Evolutionary conservation across 2,888 invertebrate genomes (phyloP).

Genomic region (Unio pictorum): DNA sequence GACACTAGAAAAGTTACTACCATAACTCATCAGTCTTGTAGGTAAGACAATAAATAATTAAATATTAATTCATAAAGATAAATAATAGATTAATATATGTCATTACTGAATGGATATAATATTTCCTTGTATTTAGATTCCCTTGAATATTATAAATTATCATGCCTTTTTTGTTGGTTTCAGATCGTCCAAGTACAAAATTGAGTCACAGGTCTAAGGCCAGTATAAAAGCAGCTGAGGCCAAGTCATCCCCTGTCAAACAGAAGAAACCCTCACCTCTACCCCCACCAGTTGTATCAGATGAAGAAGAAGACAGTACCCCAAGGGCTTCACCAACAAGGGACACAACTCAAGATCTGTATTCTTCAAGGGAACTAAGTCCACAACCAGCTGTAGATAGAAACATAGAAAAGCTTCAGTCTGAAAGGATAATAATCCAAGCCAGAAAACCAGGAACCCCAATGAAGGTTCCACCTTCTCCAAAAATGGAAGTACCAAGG

Average conservation of each 20-base stretch:
- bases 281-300: conserved; percentile 6
- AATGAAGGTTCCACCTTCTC: not conserved
- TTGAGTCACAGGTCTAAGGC: conserved; percentile 9
- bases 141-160: too few relatives aligned
- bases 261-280: conserved; percentile 7
- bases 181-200: conserved; percentile 21
- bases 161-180: conserved; percentile 3
- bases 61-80: too few relatives aligned
- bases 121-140: too few relatives aligned
- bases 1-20: too few relatives aligned
- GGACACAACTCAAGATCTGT: conserved; percentile 39
- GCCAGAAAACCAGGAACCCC: not conserved
- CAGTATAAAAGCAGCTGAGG: conserved; percentile 1
- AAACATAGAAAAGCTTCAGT: not conserved
- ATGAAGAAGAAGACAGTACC: conserved; percentile 27
- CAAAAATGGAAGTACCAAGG: conserved; percentile 9
- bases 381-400: not conserved
- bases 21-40: too few relatives aligned
- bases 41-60: too few relatives aligned
- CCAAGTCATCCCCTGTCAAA: not conserved
- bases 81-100: too few relatives aligned
- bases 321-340: conserved; percentile 28
- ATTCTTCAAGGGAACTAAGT: conserved; percentile 28
- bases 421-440: not conserved
- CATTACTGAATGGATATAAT: too few relatives aligned